These are phyloP conservation scores for Dromaius novaehollandiae DNA, from an alignment of 2,113 vertebrate species.

Conservation along the genomic window DNA sequence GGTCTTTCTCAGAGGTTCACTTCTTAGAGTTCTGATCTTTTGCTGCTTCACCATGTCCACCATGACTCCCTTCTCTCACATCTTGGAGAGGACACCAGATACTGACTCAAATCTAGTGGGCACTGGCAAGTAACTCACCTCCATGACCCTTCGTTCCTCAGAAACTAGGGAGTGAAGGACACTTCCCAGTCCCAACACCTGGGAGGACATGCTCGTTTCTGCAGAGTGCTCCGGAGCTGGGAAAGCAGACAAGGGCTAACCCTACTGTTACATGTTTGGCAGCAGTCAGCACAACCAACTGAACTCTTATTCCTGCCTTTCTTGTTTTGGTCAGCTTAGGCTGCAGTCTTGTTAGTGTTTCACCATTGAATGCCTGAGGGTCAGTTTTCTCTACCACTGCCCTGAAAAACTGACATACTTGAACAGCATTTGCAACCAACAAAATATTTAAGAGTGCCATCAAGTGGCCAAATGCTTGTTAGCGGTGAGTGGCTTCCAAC, in stretches of 20 bases:
- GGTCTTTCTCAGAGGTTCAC: no score
- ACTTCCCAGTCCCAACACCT: background rate
- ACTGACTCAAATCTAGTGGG: background rate
- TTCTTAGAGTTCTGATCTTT: background rate
- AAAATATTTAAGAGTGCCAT: conserved; percentile 69
- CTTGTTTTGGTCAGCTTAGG: background rate
- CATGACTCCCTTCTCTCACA: background rate
- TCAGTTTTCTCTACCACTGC: background rate
- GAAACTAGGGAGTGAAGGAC: background rate
- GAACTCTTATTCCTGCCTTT: background rate
- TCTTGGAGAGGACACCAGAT: background rate
- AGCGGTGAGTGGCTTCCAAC: background rate
- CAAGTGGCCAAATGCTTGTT: conserved; percentile 38
- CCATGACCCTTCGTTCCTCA: no score
- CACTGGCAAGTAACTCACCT: background rate
- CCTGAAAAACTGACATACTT: background rate
- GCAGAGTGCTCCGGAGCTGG: background rate
- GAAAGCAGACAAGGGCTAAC: background rate
- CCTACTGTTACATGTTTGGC: rapidly evolving
- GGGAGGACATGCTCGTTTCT: background rate
- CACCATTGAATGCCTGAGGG: background rate
- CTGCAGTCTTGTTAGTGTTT: background rate
- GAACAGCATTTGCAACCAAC: background rate
- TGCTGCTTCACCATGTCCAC: background rate
- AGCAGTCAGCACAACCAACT: background rate